A percentile compares a stretch with the other conserved stretches of the same genome.
Conservation (phyloP, 2,888 invertebrate species). For the Lasioglossum figueresi region DNA sequence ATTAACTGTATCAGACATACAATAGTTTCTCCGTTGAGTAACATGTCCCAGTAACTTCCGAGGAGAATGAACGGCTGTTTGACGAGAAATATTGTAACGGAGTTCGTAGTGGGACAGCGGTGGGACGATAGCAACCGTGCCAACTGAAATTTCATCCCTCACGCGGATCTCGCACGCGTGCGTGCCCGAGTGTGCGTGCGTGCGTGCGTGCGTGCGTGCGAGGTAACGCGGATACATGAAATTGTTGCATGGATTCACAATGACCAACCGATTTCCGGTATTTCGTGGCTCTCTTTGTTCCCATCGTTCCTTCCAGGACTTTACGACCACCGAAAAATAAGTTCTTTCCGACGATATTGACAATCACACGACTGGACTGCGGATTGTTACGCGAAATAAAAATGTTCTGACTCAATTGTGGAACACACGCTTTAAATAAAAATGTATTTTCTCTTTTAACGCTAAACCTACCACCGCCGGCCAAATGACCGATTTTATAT, state of each 20-base stretch:
- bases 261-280: conserved; percentile 71
- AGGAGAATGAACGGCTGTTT: conserved; percentile 44
- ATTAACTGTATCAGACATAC: conserved; percentile 30
- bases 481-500: too few relatives aligned
- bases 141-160: conserved; percentile 71
- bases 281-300: conserved; percentile 20
- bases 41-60: conserved; percentile 46
- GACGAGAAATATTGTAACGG: conserved; percentile 65
- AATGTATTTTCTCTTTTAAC: too few relatives aligned
- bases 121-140: conserved; percentile 56
- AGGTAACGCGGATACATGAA: conserved; percentile 38
- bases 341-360: background rate
- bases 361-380: background rate
- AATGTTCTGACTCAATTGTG: background rate
- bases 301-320: background rate
- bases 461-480: too few relatives aligned
- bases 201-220: conserved; percentile 10
- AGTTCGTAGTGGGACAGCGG: conserved; percentile 54
- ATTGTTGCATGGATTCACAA: conserved; percentile 50
- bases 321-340: background rate
- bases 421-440: background rate
- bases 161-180: background rate
- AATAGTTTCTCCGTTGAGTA: conserved; percentile 40
- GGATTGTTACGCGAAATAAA: background rate
- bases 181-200: background rate